Evolutionary conservation across 1,140 invertebrate genomes (phyloP).

Genomic region (Protaetia brevitarsis): DNA sequence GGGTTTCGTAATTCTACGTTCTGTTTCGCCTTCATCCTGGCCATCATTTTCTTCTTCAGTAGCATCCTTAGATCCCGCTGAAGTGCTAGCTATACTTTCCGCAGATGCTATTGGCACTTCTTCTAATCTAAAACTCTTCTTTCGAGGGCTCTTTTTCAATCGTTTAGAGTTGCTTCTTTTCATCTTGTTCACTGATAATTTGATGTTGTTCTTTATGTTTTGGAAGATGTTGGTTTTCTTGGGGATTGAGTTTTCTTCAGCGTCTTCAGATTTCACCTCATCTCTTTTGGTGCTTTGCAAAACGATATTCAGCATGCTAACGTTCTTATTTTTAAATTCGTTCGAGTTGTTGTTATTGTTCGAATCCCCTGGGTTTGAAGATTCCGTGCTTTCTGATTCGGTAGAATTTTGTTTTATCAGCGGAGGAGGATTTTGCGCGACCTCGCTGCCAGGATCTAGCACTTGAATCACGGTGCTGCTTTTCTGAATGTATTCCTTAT

Average conservation of each 20-base stretch:
- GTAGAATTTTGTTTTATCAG: background rate
- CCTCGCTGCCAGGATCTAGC: conserved; percentile 31
- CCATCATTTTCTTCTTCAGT: background rate
- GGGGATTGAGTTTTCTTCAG: background rate
- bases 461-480: conserved; percentile 47
- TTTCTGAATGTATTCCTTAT: conserved; percentile 44
- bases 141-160: background rate
- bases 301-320: conserved; percentile 29
- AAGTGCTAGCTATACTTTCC: background rate
- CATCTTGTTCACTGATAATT: conserved; percentile 8
- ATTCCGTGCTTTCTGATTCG: conserved; percentile 25
- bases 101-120: background rate
- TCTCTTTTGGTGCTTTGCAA: conserved; percentile 22
- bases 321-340: conserved; percentile 21
- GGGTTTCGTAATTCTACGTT: background rate
- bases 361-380: background rate
- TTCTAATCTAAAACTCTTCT: background rate
- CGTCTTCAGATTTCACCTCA: background rate
- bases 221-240: background rate
- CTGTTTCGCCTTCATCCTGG: background rate
- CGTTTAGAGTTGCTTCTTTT: background rate
- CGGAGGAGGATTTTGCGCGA: conserved; percentile 8
- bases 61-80: background rate
- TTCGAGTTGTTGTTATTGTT: conserved; percentile 24
- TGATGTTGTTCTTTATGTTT: conserved; percentile 15